phyloP scores from a whole-genome alignment of 2,888 invertebrate genomes.

The Listrodromus nycthemerus region DNA sequence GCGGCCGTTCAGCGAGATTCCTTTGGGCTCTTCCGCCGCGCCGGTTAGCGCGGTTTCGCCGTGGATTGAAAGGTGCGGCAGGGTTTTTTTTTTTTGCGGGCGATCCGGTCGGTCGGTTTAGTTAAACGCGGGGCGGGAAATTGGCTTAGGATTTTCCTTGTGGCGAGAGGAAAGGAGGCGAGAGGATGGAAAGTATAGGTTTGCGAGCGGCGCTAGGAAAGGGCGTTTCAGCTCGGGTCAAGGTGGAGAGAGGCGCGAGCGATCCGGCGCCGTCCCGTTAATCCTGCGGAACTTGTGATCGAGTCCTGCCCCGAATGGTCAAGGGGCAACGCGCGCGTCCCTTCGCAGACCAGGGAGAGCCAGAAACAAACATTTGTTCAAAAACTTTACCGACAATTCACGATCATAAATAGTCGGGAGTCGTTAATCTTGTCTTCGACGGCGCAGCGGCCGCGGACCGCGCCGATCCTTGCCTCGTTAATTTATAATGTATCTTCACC shows the following conservation, averaged over 20 bases:
- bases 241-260: conserved; percentile 52
- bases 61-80: conserved; percentile 22
- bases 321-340: background rate
- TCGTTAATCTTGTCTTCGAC: conserved; percentile 80
- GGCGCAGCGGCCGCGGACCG: conserved; percentile 37
- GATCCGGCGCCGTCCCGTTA: conserved; percentile 59
- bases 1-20: background rate
- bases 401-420: conserved; percentile 76
- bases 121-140: conserved; percentile 49
- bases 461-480: conserved; percentile 72
- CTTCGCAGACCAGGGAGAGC: background rate
- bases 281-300: conserved; percentile 40
- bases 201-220: conserved; percentile 67
- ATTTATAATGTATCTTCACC: conserved; percentile 80
- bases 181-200: conserved; percentile 51
- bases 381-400: conserved; percentile 79
- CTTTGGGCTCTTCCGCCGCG: background rate
- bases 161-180: conserved; percentile 33
- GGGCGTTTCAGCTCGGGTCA: conserved; percentile 66
- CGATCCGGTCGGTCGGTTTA: conserved; percentile 34
- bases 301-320: background rate
- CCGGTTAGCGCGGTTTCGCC: conserved; percentile 4
- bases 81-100: conserved; percentile 7
- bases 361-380: conserved; percentile 80
- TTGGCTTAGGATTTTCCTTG: conserved; percentile 55